Base-by-base conservation (phyloP, 2,888 invertebrate species). In the Patella caerulea region DNA sequence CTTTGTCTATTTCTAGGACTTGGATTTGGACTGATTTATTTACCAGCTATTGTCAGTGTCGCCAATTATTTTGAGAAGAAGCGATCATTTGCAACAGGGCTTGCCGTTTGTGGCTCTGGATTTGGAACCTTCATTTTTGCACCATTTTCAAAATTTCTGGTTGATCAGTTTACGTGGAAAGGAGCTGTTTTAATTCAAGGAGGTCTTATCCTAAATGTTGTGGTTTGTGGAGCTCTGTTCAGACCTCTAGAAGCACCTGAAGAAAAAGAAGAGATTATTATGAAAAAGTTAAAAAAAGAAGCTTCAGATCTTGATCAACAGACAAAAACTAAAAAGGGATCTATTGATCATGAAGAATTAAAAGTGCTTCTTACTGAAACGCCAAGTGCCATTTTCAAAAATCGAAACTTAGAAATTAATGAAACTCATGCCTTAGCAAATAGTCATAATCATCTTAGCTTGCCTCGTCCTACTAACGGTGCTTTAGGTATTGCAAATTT, bases 11-110 rank as follows among this genome's bases (percentile, higher is more conserved):
- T 85, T 90, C 4, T 89, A 94, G 98, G 98, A 70, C 92, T 98
- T 73, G 99, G 99, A 19, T 97, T 99, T 88, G 99, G 99, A 0
- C 94, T 99, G 83, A 98, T 99, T 91, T 99, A 99, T 92, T 93
- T 99, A 79, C 99, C 99, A 0, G 98, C 99, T 77, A 98, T 99
- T 86, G 98, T 99, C 77, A 97, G 97, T 91, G 99, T 99, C 56
- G 98, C 98, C 2, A 96, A 96, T 86, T 99, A 99, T 94, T 99
- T 99, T 91, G 98, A 99, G 91, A 95, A 96, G 86, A 95, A 95
- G 87, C 94, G 99, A 77, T 97, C 98, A 59, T 94, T 99, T 86
- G 99, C 99, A 9, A 99, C 98, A 0, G 99, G 98, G 24, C 95
- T 98, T 80, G 97, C 97, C 0, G 98, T 97, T 0, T 97, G 97